Conservation (phyloP, 1,140 invertebrate genomes). For the Trialeurodes vaporariorum region DNA sequence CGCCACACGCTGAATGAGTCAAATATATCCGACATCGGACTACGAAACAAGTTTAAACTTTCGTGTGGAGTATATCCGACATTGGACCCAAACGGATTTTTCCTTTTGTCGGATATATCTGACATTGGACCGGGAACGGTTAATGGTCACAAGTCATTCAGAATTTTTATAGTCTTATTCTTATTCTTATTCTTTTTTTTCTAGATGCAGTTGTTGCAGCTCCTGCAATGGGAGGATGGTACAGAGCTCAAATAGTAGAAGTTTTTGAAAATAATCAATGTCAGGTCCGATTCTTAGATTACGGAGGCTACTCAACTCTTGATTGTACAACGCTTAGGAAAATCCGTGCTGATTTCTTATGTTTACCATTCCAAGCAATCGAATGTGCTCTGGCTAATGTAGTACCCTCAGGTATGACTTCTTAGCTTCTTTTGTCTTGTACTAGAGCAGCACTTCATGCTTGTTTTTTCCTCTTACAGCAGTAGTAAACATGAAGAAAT, state of each 20-base stretch:
- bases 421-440: no score
- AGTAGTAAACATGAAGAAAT: no score
- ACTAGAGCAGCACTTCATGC: no score
- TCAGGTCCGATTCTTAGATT: constrained; percentile 83
- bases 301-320: constrained; percentile 80
- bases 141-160: no score
- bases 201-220: constrained; percentile 80
- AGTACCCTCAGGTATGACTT: constrained; percentile 43
- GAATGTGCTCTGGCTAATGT: constrained; percentile 87
- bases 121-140: no score
- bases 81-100: no score
- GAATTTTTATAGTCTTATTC: constrained; percentile 8
- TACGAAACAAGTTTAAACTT: no score
- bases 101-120: no score
- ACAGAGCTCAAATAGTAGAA: constrained; percentile 68
- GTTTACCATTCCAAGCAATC: constrained; percentile 88
- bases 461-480: no score
- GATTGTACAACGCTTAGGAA: constrained; percentile 61
- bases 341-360: constrained; percentile 84
- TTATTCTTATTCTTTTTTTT: constrained; percentile 35
- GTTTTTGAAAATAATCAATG: constrained; percentile 50
- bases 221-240: constrained; percentile 72
- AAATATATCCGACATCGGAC: no score
- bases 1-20: no score
- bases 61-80: no score